Evolutionary conservation across 2,113 vertebrate genomes (phyloP).

Genomic region (Amphilophus citrinellus): DNA sequence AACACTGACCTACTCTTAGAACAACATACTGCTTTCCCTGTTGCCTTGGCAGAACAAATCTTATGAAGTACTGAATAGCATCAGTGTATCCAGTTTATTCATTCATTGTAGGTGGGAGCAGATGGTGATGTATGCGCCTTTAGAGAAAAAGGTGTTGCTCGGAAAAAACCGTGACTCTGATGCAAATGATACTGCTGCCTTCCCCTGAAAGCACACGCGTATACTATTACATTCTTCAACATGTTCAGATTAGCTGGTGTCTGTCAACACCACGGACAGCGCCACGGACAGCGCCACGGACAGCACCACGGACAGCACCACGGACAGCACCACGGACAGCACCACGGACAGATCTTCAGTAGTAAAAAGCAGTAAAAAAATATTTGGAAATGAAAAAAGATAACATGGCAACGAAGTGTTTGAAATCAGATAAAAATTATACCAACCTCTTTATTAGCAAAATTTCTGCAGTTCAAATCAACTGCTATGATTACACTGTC

Average conservation of each 20-base stretch:
- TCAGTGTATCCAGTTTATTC: neutral
- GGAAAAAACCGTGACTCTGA: constrained; percentile 4
- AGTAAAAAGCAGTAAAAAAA: neutral
- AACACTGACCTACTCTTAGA: constrained; percentile 8
- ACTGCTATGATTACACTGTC: neutral
- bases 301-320: neutral
- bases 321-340: neutral
- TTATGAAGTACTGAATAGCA: neutral
- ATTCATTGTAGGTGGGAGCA: constrained; percentile 21
- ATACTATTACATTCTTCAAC: neutral
- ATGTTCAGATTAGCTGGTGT: constrained; percentile 23
- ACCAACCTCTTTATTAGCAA: neutral
- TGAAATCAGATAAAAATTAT: neutral
- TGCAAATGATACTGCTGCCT: neutral
- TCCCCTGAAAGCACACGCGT: neutral
- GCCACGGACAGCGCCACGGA: neutral
- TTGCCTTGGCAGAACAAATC: neutral
- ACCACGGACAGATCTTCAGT: no score
- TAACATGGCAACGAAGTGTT: neutral
- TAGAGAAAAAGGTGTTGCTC: constrained; percentile 30
- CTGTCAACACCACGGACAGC: neutral
- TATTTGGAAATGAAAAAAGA: no score
- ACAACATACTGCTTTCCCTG: neutral
- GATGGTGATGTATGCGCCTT: constrained; percentile 13
- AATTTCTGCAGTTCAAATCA: neutral